Percentiles rank a stretch among this genome's conserved stretches.
These are phyloP conservation scores for Gastrophryne carolinensis DNA, from an alignment of 2,797 vertebrate species.

Conservation along the genomic window DNA sequence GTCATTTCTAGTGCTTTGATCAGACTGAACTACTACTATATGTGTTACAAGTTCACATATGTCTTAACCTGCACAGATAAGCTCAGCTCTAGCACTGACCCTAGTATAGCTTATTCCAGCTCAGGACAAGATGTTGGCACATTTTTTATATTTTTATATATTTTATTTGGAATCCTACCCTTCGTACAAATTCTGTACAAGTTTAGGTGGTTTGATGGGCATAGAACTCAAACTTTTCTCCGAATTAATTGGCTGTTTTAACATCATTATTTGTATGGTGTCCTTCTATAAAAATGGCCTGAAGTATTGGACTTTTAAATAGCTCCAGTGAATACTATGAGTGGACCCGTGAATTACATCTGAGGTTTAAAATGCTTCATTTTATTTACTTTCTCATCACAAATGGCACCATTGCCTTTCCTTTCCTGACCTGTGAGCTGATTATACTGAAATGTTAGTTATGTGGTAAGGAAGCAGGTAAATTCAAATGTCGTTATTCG, in stretches of 20 bases:
- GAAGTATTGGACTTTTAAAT: slow-evolving; percentile 42
- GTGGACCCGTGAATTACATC: slow-evolving; percentile 38
- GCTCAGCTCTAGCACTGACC: too few relatives aligned
- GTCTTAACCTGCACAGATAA: too few relatives aligned
- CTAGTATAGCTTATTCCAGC: background rate
- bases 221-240: slow-evolving; percentile 16
- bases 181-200: background rate
- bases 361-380: slow-evolving; percentile 43
- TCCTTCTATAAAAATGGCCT: slow-evolving; percentile 38
- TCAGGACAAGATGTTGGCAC: background rate
- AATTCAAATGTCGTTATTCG: slow-evolving; percentile 43
- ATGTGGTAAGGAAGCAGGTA: slow-evolving; percentile 42
- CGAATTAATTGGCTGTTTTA: slow-evolving; percentile 33
- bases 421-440: slow-evolving; percentile 39
- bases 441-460: slow-evolving; percentile 48
- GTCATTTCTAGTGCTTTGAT: too few relatives aligned
- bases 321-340: slow-evolving; percentile 38
- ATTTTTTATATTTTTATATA: background rate
- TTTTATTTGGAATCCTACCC: background rate
- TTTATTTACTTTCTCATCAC: slow-evolving; percentile 47
- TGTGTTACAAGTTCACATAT: too few relatives aligned
- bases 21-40: too few relatives aligned
- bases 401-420: slow-evolving; percentile 40
- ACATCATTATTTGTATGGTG: slow-evolving; percentile 23
- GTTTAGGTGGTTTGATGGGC: slow-evolving; percentile 1